Percentiles rank a stretch among this genome's conserved stretches.
phyloP scores from a whole-genome alignment of 2,113 vertebrate genomes.

The Gymnorhina tibicen region DNA sequence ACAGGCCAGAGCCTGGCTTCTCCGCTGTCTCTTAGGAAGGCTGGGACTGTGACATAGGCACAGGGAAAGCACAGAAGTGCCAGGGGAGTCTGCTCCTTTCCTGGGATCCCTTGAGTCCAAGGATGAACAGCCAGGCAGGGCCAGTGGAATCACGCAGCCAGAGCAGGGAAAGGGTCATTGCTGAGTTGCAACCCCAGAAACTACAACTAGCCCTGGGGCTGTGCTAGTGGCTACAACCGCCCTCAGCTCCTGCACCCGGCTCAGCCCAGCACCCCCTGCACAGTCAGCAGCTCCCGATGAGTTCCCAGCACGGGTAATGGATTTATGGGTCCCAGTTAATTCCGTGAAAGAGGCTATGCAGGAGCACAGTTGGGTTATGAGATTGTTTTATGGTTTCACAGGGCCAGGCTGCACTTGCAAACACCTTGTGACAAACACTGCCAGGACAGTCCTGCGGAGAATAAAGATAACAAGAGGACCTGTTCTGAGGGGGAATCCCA shows the following conservation, averaged over 20 bases:
- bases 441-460: neutral
- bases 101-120: neutral
- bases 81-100: neutral
- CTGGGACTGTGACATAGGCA: accelerated
- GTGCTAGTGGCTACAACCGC: neutral
- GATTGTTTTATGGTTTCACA: neutral
- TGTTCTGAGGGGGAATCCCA: neutral
- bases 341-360: accelerated
- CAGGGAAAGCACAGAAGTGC: neutral
- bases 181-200: neutral
- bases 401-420: neutral
- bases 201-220: accelerated
- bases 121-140: neutral
- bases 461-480: accelerated
- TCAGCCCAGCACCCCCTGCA: neutral
- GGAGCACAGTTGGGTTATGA: neutral
- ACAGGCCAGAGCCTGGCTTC: neutral
- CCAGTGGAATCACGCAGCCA: neutral
- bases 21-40: neutral
- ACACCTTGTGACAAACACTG: accelerated
- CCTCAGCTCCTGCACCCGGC: neutral
- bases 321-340: neutral
- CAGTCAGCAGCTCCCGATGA: neutral
- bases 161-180: neutral
- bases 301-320: neutral